These are phyloP conservation scores for Euzophera pinguis DNA, from an alignment of 2,888 invertebrate genomes.

Conservation along the genomic window DNA sequence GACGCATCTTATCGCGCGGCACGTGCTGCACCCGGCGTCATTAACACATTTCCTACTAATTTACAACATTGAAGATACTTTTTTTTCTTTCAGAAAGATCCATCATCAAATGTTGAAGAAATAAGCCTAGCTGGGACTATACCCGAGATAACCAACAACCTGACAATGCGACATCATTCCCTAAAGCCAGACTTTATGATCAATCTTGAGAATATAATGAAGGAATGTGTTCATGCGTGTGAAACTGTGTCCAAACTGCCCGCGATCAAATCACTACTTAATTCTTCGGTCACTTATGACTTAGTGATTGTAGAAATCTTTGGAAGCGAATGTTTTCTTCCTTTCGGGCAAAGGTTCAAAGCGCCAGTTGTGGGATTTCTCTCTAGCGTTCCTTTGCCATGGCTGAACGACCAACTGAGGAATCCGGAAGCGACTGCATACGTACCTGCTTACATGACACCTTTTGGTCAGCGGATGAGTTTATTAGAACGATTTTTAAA, in stretches of 20 bases:
- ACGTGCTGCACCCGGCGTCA: slow-evolving; percentile 22
- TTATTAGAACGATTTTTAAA: slow-evolving; percentile 71
- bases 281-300: slow-evolving; percentile 57
- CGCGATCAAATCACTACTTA: slow-evolving; percentile 54
- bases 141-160: slow-evolving; percentile 66
- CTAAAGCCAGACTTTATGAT: slow-evolving; percentile 58
- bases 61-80: not conserved
- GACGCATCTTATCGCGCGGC: slow-evolving; percentile 29
- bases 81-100: slow-evolving; percentile 58
- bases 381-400: slow-evolving; percentile 76
- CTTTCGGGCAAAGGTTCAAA: slow-evolving; percentile 72
- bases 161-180: slow-evolving; percentile 51
- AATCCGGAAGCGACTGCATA: slow-evolving; percentile 79
- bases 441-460: slow-evolving; percentile 77
- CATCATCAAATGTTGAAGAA: slow-evolving; percentile 60
- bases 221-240: slow-evolving; percentile 69
- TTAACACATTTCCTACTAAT: not conserved
- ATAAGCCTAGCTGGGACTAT: slow-evolving; percentile 72
- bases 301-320: slow-evolving; percentile 74
- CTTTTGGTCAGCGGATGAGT: slow-evolving; percentile 70
- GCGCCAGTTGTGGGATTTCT: slow-evolving; percentile 76
- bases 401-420: slow-evolving; percentile 77
- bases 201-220: slow-evolving; percentile 68
- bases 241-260: slow-evolving; percentile 61
- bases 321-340: slow-evolving; percentile 79